These are phyloP conservation scores for Poecilia velifera DNA, from an alignment of 2,797 vertebrate species.

Conservation along the genomic window DNA sequence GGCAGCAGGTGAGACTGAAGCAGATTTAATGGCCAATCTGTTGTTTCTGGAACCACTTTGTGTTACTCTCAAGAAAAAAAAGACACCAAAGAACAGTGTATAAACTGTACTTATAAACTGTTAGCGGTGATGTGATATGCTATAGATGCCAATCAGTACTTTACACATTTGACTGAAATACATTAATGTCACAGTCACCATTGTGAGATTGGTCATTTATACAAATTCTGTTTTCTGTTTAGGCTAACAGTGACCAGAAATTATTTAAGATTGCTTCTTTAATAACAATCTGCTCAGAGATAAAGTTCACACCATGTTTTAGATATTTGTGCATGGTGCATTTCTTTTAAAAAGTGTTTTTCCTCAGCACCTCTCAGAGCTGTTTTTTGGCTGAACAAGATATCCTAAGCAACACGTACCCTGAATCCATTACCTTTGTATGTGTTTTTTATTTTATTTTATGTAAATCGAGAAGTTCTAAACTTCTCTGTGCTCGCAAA, in stretches of 20 bases:
- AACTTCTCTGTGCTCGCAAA: neutral
- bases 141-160: neutral
- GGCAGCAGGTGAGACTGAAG: constrained; percentile 7
- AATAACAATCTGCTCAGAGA: neutral
- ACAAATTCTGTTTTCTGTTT: neutral
- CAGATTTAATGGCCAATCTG: constrained; percentile 41
- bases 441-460: neutral
- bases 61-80: neutral
- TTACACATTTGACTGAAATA: neutral
- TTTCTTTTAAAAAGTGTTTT: neutral
- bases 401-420: neutral
- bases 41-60: constrained; percentile 5
- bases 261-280: neutral
- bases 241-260: neutral
- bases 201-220: neutral
- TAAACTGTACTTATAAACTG: neutral
- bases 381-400: neutral
- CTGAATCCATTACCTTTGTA: neutral
- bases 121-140: neutral
- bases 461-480: neutral
- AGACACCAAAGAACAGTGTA: neutral
- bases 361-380: neutral
- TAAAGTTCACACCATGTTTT: neutral
- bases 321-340: neutral
- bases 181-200: neutral